These are phyloP conservation scores for Goniozus legneri DNA, from an alignment of 1,140 invertebrate species.

Conservation along the genomic window DNA sequence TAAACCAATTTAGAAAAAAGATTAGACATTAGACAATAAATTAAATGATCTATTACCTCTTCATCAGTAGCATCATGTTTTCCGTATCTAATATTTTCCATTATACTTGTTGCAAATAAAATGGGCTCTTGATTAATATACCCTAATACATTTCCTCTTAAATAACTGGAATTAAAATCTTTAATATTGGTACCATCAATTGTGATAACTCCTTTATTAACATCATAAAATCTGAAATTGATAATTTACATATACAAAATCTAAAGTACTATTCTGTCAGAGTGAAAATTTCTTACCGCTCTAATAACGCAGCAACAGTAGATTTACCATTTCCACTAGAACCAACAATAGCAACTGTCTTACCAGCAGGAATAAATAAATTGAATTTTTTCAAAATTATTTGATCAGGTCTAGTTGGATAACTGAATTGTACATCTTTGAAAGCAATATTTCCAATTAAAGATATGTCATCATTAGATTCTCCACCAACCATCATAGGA, in stretches of 20 bases:
- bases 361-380: constrained; percentile 77
- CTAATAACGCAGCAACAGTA: constrained; percentile 80
- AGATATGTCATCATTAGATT: constrained; percentile 68
- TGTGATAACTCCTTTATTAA: constrained; percentile 69
- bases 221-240: constrained; percentile 73
- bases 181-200: constrained; percentile 77
- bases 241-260: constrained; percentile 3
- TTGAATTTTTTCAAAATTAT: constrained; percentile 77
- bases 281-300: too few relatives aligned
- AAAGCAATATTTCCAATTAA: constrained; percentile 84
- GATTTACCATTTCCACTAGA: constrained; percentile 90
- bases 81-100: constrained; percentile 93
- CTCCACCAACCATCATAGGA: constrained; percentile 70
- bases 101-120: constrained; percentile 85
- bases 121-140: constrained; percentile 93
- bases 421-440: constrained; percentile 79
- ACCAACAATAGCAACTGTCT: constrained; percentile 87
- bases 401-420: constrained; percentile 82
- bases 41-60: too few relatives aligned
- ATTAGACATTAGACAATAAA: constrained; percentile 6
- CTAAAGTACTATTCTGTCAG: constrained; percentile 8
- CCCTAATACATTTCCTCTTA: constrained; percentile 77
- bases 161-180: constrained; percentile 78
- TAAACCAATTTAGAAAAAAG: constrained; percentile 7
- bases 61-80: constrained; percentile 67